These are phyloP conservation scores for Zeuzera pyrina DNA, from an alignment of 2,888 invertebrate species.

Conservation along the genomic window DNA sequence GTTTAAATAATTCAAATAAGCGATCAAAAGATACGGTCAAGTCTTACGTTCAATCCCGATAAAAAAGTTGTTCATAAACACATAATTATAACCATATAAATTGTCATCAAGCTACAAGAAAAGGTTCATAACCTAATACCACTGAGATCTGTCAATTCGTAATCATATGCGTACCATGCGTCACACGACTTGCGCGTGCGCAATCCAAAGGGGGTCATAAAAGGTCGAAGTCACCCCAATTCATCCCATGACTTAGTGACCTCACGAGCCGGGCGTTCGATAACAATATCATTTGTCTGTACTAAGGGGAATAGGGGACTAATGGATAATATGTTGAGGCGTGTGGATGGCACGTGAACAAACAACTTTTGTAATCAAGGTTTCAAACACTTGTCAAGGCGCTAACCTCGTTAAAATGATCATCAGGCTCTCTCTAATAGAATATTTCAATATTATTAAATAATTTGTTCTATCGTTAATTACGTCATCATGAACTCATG, in stretches of 20 bases:
- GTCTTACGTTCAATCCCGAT: conserved; percentile 11
- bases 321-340: conserved; percentile 42
- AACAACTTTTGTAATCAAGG: conserved; percentile 2
- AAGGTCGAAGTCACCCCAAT: conserved; percentile 7
- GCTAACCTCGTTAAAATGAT: no score
- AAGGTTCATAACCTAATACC: no score
- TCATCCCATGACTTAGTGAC: conserved; percentile 51
- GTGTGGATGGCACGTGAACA: conserved; percentile 60
- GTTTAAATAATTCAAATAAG: conserved; percentile 34
- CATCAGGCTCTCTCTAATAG: no score
- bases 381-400: not conserved
- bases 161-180: no score
- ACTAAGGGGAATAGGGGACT: conserved; percentile 21
- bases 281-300: conserved; percentile 52
- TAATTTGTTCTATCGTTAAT: no score
- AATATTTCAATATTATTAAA: no score
- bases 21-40: conserved; percentile 30
- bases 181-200: conserved; percentile 39
- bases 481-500: no score
- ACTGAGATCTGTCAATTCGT: no score
- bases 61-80: no score
- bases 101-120: no score
- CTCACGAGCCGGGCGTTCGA: conserved; percentile 31
- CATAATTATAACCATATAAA: no score
- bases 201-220: conserved; percentile 23